Evolutionary conservation across 1,140 invertebrate genomes (phyloP), one percentile per base, ranked within the genome.

Genomic region (Helicoverpa armigera): DNA sequence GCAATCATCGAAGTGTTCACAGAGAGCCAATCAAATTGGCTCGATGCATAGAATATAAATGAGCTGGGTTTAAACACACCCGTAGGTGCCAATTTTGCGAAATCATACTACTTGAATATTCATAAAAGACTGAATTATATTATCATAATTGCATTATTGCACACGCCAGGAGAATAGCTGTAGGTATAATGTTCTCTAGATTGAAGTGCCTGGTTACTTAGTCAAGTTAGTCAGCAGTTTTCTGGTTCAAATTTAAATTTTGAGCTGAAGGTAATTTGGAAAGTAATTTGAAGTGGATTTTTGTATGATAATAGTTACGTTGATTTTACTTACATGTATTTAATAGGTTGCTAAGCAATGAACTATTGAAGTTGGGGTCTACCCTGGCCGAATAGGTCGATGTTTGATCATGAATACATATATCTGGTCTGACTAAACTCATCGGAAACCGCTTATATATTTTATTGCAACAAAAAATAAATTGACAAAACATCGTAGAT

Each of bases 1-100:
- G 74, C 82, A 81, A 83, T 83, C 82, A 81, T 83, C 65, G 58
- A 12, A 77, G 70, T 79, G 54, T 76, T 76, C 56, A 63, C 56
- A 76, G 73, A 51, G 63, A 73, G 31, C 82, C 82, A 80, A 81
- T 83, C 79, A 80, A 81, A 80, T 77, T 76, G 79, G 50, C 31
- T 18, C 63, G 60, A 54, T 80, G 58, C 74, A 81, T 58, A 61
- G 82, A 83, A 83, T 83, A 83, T 65, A 78, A 81, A 83, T 83
- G 79, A 80, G 54, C 31, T 12, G 29, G 74, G 76, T 60, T 79
- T 77, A 79, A 79, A 69, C 60, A 79, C 72, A 31, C 60, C 61
- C 72, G 67, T 79, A 83, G 82, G 82, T 83, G 82, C 43, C 61
- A 80, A 77, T 80, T 80, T 80, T 60, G 63, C 72, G 54, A 79